Conservation (phyloP, 2,888 invertebrate genomes). For the Drosophila mimetica region DNA sequence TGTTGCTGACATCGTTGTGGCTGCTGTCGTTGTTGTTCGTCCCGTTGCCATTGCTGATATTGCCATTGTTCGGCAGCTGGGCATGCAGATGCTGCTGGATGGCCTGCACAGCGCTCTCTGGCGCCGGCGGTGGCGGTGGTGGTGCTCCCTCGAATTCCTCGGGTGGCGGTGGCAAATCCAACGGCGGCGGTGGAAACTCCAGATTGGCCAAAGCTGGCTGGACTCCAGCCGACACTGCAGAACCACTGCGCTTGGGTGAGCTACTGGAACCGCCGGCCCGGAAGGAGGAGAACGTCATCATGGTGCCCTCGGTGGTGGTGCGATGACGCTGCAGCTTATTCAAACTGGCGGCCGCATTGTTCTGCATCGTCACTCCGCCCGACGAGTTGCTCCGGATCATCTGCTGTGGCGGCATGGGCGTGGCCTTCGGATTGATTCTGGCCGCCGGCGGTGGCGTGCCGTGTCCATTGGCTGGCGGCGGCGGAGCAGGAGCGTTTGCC, state of each 20-base stretch:
- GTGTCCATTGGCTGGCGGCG: slow-evolving; percentile 51
- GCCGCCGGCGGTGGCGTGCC: slow-evolving; percentile 51
- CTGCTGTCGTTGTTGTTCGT: slow-evolving; percentile 64
- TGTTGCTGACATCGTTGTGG: slow-evolving; percentile 86
- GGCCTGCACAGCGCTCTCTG: slow-evolving; percentile 64
- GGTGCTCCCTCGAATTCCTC: slow-evolving; percentile 86
- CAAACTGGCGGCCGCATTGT: slow-evolving; percentile 87
- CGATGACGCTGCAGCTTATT: slow-evolving; percentile 86
- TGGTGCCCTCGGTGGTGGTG: slow-evolving; percentile 85
- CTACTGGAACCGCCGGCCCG: slow-evolving; percentile 88
- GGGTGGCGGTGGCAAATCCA: slow-evolving; percentile 91
- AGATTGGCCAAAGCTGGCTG: slow-evolving; percentile 92
- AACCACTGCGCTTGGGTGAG: slow-evolving; percentile 87
- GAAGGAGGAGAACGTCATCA: slow-evolving; percentile 85
- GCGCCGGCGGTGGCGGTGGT: slow-evolving; percentile 75
- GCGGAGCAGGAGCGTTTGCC: slow-evolving; percentile 29
- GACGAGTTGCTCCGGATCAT: slow-evolving; percentile 96
- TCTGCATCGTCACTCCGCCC: slow-evolving; percentile 90
- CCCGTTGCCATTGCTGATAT: slow-evolving; percentile 21
- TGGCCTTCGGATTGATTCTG: slow-evolving; percentile 27
- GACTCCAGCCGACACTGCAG: slow-evolving; percentile 84
- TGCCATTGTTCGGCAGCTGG: slow-evolving; percentile 52
- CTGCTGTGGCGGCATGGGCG: slow-evolving; percentile 85
- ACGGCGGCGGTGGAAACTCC: slow-evolving; percentile 94
- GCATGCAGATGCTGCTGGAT: slow-evolving; percentile 68